Conservation (phyloP, 2,113 vertebrate genomes). For the Sinosuthora webbiana region DNA sequence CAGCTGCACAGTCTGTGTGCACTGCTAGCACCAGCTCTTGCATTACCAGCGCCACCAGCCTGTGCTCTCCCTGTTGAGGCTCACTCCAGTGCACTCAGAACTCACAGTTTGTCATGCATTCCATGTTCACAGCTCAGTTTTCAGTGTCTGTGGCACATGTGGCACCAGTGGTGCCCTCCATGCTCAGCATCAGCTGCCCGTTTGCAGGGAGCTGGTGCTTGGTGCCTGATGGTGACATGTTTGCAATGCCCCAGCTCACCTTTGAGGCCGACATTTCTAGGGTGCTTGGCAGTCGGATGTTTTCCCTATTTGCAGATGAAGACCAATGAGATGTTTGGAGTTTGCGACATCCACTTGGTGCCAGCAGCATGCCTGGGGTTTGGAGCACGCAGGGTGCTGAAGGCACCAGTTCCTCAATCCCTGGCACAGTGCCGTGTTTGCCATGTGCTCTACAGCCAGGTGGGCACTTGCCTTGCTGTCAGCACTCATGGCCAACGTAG, state of each 20-base stretch:
- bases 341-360: neutral
- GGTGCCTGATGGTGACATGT: fast-evolving
- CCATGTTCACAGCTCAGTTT: neutral
- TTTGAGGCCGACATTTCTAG: fast-evolving
- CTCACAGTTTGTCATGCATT: fast-evolving
- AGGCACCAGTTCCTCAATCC: neutral
- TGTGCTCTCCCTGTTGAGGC: neutral
- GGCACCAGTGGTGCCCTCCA: fast-evolving
- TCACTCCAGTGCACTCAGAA: neutral
- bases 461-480: fast-evolving
- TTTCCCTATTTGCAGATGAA: neutral
- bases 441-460: neutral
- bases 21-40: neutral
- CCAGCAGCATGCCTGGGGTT: fast-evolving
- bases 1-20: neutral
- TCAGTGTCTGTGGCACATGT: neutral
- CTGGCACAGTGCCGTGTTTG: fast-evolving
- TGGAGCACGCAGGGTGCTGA: neutral
- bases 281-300: fast-evolving
- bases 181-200: fast-evolving
- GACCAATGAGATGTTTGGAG: fast-evolving
- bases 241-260: neutral
- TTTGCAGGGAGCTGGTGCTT: neutral
- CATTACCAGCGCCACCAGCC: neutral
- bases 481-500: fast-evolving